Evolutionary conservation across 2,888 invertebrate genomes (phyloP).

Genomic region (Ariolimax columbianus): DNA sequence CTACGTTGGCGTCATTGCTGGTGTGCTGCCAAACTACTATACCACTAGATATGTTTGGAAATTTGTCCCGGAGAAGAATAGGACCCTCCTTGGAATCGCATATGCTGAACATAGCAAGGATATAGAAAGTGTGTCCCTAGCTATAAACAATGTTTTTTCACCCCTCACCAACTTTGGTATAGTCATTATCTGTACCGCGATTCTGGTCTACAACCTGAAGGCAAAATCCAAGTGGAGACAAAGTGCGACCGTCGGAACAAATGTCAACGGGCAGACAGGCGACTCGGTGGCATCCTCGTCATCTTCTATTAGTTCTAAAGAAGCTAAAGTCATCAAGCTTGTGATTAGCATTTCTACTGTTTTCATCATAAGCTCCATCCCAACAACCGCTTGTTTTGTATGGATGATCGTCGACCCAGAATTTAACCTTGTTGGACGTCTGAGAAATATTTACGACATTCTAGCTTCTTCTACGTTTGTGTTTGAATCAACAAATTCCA

Average conservation of each 20-base stretch:
- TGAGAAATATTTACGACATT: slow-evolving; percentile 13
- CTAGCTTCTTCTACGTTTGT: slow-evolving; percentile 16
- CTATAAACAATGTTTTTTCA: slow-evolving; percentile 32
- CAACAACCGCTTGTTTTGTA: slow-evolving; percentile 4
- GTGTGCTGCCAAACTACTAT: slow-evolving; percentile 15
- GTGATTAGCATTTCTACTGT: slow-evolving; percentile 5
- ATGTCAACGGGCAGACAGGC: neutral
- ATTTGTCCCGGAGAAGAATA: slow-evolving; percentile 8
- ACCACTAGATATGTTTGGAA: slow-evolving; percentile 8
- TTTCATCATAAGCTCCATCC: slow-evolving; percentile 13
- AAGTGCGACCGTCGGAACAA: neutral
- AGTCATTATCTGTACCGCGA: slow-evolving; percentile 17
- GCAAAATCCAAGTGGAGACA: slow-evolving; percentile 30
- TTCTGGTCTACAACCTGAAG: slow-evolving; percentile 1
- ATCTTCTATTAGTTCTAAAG: neutral
- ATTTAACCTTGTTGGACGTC: slow-evolving; percentile 16
- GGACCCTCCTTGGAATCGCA: slow-evolving; percentile 12
- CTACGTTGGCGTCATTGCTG: slow-evolving; percentile 26
- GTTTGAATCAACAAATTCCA: slow-evolving; percentile 31
- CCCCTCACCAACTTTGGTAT: slow-evolving; percentile 25
- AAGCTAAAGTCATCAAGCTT: slow-evolving; percentile 32
- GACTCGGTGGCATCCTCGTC: neutral
- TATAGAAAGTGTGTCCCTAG: slow-evolving; percentile 1
- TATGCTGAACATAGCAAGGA: neutral
- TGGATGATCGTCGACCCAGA: slow-evolving; percentile 35